A percentile compares a stretch with the other conserved stretches of the same genome.
Evolutionary conservation across 2,113 vertebrate genomes (phyloP).

Genomic region (Haemorhous mexicanus): DNA sequence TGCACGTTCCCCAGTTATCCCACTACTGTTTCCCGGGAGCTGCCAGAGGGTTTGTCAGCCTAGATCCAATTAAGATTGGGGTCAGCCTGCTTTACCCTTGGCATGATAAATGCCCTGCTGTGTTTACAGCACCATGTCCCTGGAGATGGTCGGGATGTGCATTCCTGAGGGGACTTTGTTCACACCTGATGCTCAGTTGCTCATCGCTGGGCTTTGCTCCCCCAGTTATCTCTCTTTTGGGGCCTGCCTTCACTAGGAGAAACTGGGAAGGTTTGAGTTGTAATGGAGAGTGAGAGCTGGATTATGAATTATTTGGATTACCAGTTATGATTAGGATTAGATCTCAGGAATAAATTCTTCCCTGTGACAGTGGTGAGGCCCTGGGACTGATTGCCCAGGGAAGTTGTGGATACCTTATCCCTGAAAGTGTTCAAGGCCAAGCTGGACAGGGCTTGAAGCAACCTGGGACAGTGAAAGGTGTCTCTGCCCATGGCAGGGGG

Average conservation of each 20-base stretch:
- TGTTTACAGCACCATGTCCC: background rate
- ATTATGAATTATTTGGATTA: background rate
- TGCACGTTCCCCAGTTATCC: background rate
- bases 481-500: background rate
- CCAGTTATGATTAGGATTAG: background rate
- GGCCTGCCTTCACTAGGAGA: background rate
- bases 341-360: background rate
- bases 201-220: background rate
- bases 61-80: conserved; percentile 19
- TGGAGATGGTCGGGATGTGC: background rate
- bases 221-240: background rate
- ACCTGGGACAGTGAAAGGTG: background rate
- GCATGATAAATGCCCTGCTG: background rate
- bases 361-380: background rate
- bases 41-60: background rate
- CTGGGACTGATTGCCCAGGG: accelerated
- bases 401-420: background rate
- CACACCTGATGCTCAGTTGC: background rate
- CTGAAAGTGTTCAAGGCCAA: background rate
- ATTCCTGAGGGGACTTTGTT: background rate
- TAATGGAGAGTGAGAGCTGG: background rate
- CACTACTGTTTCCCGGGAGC: background rate
- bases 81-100: background rate
- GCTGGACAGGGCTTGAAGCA: background rate
- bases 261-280: background rate